These are phyloP conservation scores for Bungarus multicinctus DNA, from an alignment of 2,113 vertebrate genomes.

Conservation along the genomic window DNA sequence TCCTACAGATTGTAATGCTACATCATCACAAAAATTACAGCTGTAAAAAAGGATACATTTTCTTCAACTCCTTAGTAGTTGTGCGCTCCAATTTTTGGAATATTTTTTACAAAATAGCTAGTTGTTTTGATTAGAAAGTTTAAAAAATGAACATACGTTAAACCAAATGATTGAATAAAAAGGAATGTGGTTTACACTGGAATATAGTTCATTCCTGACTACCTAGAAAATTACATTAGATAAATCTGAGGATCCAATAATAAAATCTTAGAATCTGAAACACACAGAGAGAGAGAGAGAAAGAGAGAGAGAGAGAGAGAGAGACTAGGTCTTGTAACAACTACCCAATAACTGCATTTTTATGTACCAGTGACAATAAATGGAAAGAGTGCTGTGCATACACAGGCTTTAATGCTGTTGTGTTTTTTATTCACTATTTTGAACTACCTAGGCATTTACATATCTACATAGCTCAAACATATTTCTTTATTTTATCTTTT, in stretches of 20 bases:
- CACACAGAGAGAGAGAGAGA: not conserved
- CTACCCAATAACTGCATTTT: not conserved
- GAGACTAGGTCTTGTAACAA: not conserved
- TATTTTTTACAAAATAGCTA: not conserved
- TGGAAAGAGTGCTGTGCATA: not conserved
- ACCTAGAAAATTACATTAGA: not conserved
- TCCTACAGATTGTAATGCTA: constrained; percentile 20
- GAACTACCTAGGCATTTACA: not conserved
- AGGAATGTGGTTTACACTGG: not conserved
- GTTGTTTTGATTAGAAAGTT: not conserved
- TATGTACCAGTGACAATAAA: not conserved
- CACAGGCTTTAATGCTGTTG: not conserved
- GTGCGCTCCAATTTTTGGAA: not conserved
- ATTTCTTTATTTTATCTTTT: not conserved
- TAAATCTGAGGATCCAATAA: not conserved
- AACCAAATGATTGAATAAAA: not conserved
- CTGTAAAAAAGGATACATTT: not conserved
- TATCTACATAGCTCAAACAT: not conserved
- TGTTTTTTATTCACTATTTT: not conserved
- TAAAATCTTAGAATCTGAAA: not conserved
- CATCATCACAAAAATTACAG: not conserved
- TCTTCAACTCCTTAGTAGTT: not conserved
- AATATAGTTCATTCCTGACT: not conserved
- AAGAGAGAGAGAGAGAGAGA: not conserved
- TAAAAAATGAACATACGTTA: not conserved